Evolutionary conservation across 2,888 invertebrate species (phyloP).

Genomic region (Loripinus fragilis): DNA sequence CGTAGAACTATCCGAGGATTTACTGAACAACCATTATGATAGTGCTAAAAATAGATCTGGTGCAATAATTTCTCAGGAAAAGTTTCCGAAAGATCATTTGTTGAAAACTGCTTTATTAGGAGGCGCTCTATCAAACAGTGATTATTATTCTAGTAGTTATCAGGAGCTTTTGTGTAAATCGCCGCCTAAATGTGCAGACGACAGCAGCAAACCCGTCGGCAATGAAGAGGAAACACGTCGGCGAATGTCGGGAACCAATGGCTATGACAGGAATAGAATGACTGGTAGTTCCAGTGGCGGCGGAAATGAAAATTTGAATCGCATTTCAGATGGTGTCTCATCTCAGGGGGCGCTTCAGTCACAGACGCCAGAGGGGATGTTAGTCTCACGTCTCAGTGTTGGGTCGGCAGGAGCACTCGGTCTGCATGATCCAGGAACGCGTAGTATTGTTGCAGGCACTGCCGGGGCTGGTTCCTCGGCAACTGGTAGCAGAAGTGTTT

Average conservation of each 20-base stretch:
- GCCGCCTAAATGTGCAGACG: conserved; percentile 51
- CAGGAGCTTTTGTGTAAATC: neutral
- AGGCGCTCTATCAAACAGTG: conserved; percentile 19
- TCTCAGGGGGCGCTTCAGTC: conserved; percentile 61
- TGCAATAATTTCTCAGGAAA: neutral
- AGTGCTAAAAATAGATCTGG: conserved; percentile 7
- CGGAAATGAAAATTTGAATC: conserved; percentile 64
- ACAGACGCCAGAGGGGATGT: conserved; percentile 58
- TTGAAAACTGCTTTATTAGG: conserved; percentile 51
- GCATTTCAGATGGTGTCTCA: conserved; percentile 64
- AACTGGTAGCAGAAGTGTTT: conserved; percentile 57
- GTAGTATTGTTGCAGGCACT: conserved; percentile 55
- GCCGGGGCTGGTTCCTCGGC: conserved; percentile 65
- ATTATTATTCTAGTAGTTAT: conserved; percentile 6
- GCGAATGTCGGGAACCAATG: conserved; percentile 76
- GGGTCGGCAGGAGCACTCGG: conserved; percentile 50
- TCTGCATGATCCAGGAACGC: conserved; percentile 47
- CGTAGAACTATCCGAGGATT: neutral
- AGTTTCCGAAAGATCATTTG: conserved; percentile 30
- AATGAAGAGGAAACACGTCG: conserved; percentile 62
- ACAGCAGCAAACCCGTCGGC: conserved; percentile 48
- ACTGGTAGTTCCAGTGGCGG: conserved; percentile 68
- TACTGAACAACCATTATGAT: conserved; percentile 14
- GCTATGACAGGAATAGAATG: conserved; percentile 74
- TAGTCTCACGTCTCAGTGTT: conserved; percentile 54